Evolutionary conservation across 1,140 invertebrate genomes (phyloP).

Genomic region (Orchesella cincta): DNA sequence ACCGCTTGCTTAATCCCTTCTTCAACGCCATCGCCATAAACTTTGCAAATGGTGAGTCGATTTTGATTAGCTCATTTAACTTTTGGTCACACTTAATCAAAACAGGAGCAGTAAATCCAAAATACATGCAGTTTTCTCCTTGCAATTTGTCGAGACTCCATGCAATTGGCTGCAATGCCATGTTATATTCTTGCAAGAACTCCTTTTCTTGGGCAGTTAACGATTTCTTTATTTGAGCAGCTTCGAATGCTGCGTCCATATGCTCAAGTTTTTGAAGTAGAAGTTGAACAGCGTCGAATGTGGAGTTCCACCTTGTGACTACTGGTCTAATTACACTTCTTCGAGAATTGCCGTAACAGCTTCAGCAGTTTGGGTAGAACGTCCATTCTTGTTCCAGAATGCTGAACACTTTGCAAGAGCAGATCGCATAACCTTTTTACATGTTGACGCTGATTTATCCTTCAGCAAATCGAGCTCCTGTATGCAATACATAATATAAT

Average conservation of each 20-base stretch:
- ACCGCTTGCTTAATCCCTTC: neutral
- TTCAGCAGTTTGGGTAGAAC: conserved; percentile 4
- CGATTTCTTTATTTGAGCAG: neutral
- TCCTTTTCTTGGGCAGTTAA: neutral
- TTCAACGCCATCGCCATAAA: neutral
- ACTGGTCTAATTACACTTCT: neutral
- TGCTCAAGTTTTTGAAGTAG: conserved; percentile 6
- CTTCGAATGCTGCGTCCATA: conserved; percentile 1
- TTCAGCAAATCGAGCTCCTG: too few relatives aligned
- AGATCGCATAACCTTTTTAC: neutral
- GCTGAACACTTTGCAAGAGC: conserved; percentile 24
- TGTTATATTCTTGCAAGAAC: conserved; percentile 22
- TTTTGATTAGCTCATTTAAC: neutral
- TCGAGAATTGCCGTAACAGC: neutral
- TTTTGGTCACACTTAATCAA: neutral
- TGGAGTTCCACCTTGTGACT: conserved; percentile 30
- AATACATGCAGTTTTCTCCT: conserved; percentile 25
- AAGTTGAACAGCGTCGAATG: neutral
- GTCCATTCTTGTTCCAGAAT: conserved; percentile 18
- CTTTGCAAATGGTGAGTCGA: neutral
- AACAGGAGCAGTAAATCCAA: conserved; percentile 10
- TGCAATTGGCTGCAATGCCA: conserved; percentile 18
- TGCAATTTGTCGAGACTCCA: conserved; percentile 24
- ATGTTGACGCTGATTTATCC: too few relatives aligned
- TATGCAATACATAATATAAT: too few relatives aligned